Evolutionary conservation across 2,113 vertebrate genomes (phyloP).

Genomic region (Pygoscelis antarcticus): DNA sequence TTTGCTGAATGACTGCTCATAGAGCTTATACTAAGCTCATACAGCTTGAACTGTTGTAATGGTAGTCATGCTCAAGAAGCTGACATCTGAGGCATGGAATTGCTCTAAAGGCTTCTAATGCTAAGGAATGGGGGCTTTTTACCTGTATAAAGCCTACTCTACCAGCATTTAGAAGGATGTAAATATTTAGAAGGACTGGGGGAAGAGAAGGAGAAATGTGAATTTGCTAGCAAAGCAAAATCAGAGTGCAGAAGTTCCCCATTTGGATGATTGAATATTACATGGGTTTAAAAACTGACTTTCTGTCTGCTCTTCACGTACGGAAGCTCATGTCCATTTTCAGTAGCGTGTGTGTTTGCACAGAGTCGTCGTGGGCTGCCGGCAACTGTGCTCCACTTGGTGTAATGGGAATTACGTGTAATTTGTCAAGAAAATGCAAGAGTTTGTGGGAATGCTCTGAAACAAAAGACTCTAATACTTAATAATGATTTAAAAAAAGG

Average conservation of each 20-base stretch:
- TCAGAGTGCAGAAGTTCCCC: not conserved
- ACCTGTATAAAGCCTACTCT: not conserved
- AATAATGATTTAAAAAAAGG: not conserved
- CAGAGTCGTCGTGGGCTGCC: fast-evolving
- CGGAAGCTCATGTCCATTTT: not conserved
- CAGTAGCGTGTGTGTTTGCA: not conserved
- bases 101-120: not conserved
- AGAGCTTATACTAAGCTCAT: not conserved
- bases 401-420: fast-evolving
- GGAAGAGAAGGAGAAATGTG: not conserved
- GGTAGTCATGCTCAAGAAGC: not conserved
- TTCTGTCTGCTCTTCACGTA: not conserved
- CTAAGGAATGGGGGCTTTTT: not conserved
- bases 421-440: not conserved
- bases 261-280: not conserved
- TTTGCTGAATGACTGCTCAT: not conserved
- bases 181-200: not conserved
- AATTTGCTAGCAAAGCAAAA: not conserved
- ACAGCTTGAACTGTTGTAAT: not conserved
- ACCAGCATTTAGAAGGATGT: not conserved
- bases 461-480: not conserved
- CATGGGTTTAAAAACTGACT: not conserved
- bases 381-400: not conserved
- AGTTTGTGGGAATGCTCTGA: not conserved
- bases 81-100: not conserved